These are phyloP conservation scores for Dynastes grantii DNA, from an alignment of 2,888 invertebrate species.

Conservation along the genomic window DNA sequence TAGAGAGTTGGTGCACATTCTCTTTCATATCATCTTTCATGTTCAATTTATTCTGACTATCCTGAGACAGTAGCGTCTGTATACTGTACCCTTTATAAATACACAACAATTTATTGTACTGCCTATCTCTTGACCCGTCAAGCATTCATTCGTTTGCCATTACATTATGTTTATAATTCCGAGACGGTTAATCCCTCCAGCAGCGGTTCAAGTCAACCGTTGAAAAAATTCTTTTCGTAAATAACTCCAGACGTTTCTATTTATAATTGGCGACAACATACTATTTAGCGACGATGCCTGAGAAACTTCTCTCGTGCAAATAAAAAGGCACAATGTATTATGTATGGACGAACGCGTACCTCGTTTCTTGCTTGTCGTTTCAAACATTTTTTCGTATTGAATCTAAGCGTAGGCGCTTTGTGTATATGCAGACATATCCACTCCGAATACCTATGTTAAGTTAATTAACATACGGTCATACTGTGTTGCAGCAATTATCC, in stretches of 20 bases:
- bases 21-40: constrained; percentile 31
- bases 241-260: constrained; percentile 45
- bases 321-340: background rate
- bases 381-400: background rate
- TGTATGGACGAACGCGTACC: background rate
- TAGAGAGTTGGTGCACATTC: constrained; percentile 10
- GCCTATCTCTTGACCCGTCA: constrained; percentile 7
- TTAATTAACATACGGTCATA: constrained; percentile 34
- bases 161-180: constrained; percentile 14
- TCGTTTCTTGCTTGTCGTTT: constrained; percentile 12
- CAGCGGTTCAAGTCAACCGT: constrained; percentile 17
- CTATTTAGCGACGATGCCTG: constrained; percentile 8
- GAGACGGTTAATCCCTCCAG: constrained; percentile 20
- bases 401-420: constrained; percentile 32
- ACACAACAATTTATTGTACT: constrained; percentile 17
- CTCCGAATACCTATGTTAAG: constrained; percentile 17
- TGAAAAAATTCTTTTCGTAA: constrained; percentile 38
- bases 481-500: constrained; percentile 20
- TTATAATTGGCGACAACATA: constrained; percentile 40
- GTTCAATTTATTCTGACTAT: constrained; percentile 29
- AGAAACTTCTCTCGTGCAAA: constrained; percentile 21
- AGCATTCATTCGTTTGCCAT: constrained; percentile 11
- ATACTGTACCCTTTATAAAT: constrained; percentile 27
- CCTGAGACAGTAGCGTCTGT: constrained; percentile 18
- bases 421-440: background rate